Evolutionary conservation across 2,113 vertebrate species (phyloP), one percentile per base, ranked within the genome.

Genomic region (Prunella himalayana): DNA sequence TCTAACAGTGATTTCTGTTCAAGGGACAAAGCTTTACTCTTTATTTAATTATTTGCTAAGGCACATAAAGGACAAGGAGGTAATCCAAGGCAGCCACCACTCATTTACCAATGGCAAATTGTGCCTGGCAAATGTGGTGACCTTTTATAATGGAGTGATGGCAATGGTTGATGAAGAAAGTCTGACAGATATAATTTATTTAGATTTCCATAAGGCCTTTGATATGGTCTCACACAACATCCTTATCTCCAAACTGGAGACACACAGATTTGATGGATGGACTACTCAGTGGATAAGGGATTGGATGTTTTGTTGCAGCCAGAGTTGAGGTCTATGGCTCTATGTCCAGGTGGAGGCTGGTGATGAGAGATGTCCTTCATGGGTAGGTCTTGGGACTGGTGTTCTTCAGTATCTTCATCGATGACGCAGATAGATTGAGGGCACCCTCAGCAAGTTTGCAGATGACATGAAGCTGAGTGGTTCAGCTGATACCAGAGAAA

Each of bases 341-440:
- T 45, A 0, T 47, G 54, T 35, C n/a, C n/a, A 27, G 39, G 30
- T 31, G 9, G n/a, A 61, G 61, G 39, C 30, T 44, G 20, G 37
- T 39, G 61, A n/a, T 3, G 13, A 53, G 39, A 60, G 39, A 28
- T 60, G 37, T 39, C 61, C 53, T 37, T 39, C 39, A 75, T 39
- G 53, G n/a, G 28, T 39, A 33, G 33, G 11, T 14, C 69, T 45
- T 60, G 45, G 44, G 23, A 14, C 45, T 28, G 28, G 4, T 39
- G 51, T 41, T 66, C 44, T 89, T 45, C 39, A n/a, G 19, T 53
- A 13, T 66, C 24, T 68, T 39, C 53, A n/a, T 37, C 2, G 2
- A 3, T 8, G 13, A 30, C 0, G 2, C n/a, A 39, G 10, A 51
- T 0, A 1, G 45, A 53, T 14, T 9, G 13, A 53, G 30, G 35